Conservation (phyloP, 2,113 vertebrate genomes). For the Colossoma macropomum region DNA sequence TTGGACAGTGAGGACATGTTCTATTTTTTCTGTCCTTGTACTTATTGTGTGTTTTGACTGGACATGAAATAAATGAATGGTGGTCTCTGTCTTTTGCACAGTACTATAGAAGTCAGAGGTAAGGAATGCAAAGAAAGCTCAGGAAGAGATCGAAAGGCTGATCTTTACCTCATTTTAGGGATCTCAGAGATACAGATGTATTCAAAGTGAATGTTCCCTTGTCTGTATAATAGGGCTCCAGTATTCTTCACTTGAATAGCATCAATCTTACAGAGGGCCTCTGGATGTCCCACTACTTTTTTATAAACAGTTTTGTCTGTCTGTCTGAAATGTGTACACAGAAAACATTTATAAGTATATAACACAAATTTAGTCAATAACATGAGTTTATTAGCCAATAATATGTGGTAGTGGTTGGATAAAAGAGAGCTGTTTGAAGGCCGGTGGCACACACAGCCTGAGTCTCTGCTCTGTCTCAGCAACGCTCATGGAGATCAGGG, state of each 20-base stretch:
- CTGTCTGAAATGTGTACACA: constrained; percentile 62
- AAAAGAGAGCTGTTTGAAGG: background rate
- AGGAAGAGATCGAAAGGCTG: too few species aligned
- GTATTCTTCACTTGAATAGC: constrained; percentile 74
- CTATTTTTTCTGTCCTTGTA: too few species aligned
- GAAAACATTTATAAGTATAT: background rate
- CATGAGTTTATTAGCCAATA: background rate
- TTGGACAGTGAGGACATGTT: too few species aligned
- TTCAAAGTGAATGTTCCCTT: constrained; percentile 71
- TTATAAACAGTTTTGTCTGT: constrained; percentile 61
- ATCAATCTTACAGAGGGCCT: constrained; percentile 68
- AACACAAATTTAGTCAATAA: background rate
- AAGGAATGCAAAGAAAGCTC: too few species aligned
- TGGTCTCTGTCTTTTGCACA: too few species aligned
- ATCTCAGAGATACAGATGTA: constrained; percentile 74
- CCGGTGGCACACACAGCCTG: constrained; percentile 68
- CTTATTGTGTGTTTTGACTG: too few species aligned
- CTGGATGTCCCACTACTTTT: constrained; percentile 64
- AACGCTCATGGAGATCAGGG: constrained; percentile 58
- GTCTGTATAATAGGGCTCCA: constrained; percentile 71
- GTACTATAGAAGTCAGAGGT: too few species aligned
- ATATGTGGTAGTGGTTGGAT: background rate
- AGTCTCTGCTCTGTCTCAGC: constrained; percentile 59
- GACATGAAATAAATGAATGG: too few species aligned
- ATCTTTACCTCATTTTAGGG: constrained; percentile 61